phyloP scores from a whole-genome alignment of 2,888 invertebrate species.

The Amphipoea lucens region DNA sequence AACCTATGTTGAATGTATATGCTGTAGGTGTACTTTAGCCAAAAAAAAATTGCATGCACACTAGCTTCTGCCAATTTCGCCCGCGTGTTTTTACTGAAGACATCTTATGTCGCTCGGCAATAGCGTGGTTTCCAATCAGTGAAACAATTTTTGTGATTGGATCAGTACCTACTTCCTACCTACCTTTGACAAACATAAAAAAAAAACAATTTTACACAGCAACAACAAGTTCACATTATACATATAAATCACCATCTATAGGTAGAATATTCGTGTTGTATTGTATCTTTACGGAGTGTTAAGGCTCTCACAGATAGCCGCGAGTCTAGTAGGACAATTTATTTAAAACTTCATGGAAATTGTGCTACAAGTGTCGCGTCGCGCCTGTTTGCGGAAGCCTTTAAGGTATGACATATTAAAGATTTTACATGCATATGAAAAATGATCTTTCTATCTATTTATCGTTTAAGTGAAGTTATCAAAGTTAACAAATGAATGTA shows the following conservation, averaged over 20 bases:
- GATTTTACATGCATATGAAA: neutral
- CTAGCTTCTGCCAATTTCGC: neutral
- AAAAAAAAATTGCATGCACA: neutral
- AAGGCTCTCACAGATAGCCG: no score
- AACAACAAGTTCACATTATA: no score
- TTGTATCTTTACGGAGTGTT: neutral
- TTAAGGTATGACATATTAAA: neutral
- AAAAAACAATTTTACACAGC: neutral
- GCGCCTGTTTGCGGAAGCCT: no score
- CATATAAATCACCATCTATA: neutral
- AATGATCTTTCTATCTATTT: neutral
- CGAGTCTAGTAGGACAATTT: no score
- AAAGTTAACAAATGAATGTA: neutral
- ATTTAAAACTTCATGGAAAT: neutral
- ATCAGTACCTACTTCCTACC: neutral
- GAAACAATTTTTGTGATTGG: neutral
- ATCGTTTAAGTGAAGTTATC: neutral
- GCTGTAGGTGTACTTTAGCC: neutral
- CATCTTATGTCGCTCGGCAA: neutral
- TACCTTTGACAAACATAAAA: neutral
- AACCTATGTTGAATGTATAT: neutral
- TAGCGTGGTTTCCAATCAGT: neutral
- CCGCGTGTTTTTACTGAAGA: neutral
- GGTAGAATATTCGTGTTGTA: neutral
- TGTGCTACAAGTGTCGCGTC: neutral